phyloP scores from a whole-genome alignment of 1,140 invertebrate genomes.

The Ceratina australensis region DNA sequence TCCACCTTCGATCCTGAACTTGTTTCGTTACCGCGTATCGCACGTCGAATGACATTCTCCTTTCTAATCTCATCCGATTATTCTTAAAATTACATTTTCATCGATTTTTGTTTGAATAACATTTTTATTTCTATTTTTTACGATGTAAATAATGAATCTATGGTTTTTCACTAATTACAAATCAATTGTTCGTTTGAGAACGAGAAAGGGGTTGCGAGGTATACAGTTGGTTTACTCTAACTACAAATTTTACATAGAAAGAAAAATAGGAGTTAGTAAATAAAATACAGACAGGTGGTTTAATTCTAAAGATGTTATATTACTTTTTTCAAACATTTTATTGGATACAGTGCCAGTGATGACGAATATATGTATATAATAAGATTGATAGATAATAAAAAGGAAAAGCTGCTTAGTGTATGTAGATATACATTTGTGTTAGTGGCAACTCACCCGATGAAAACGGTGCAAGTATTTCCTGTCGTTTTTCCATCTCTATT shows the following conservation, averaged over 20 bases:
- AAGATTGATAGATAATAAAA: conserved; percentile 50
- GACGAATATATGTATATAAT: conserved; percentile 43
- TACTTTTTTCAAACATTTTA: conserved; percentile 37
- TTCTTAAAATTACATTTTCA: background rate
- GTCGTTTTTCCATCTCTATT: conserved; percentile 73
- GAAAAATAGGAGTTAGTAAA: conserved; percentile 1
- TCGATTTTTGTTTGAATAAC: background rate
- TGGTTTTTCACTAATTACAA: too few relatives aligned
- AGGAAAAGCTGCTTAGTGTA: conserved; percentile 22
- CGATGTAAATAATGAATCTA: too few relatives aligned
- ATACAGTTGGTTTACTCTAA: too few relatives aligned
- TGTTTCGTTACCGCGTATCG: background rate
- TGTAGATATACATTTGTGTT: conserved; percentile 13
- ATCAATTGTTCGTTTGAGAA: too few relatives aligned
- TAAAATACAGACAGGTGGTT: conserved; percentile 20
- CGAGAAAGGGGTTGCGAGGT: too few relatives aligned
- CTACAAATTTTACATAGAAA: background rate
- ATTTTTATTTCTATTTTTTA: background rate
- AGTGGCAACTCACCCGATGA: conserved; percentile 73
- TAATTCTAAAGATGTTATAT: conserved; percentile 19
- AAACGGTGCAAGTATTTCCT: conserved; percentile 74
- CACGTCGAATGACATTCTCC: background rate
- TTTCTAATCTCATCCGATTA: background rate
- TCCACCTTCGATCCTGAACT: conserved; percentile 40
- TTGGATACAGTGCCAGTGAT: conserved; percentile 30